Conservation (phyloP, 2,797 vertebrate genomes). For the Karalla daura region DNA sequence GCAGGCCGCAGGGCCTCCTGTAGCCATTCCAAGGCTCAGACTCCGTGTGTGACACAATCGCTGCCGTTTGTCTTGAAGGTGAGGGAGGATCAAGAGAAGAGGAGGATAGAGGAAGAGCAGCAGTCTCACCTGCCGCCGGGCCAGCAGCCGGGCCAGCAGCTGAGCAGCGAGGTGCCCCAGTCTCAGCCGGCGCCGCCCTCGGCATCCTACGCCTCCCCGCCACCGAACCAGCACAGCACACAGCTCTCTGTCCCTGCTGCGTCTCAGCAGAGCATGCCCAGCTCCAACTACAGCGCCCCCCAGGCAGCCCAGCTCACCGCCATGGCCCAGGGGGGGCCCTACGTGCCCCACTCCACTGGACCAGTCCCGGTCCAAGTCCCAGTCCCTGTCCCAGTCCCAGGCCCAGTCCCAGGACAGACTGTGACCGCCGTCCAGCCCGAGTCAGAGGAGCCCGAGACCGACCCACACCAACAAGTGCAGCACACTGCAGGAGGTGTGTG, state of each 20-base stretch:
- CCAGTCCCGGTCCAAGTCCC: conserved; percentile 68
- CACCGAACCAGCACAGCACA: conserved; percentile 69
- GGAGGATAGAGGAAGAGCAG: conserved; percentile 89
- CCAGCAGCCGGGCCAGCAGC: conserved; percentile 61
- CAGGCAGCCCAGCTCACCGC: conserved; percentile 56
- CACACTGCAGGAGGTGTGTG: conserved; percentile 76
- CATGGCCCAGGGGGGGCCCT: conserved; percentile 57
- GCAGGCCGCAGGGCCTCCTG: not conserved
- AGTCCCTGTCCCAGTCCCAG: conserved; percentile 58
- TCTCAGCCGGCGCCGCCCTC: conserved; percentile 62
- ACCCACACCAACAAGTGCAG: conserved; percentile 90
- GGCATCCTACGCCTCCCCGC: conserved; percentile 59
- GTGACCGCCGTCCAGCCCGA: conserved; percentile 85
- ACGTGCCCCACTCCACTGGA: conserved; percentile 66
- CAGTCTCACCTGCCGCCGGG: conserved; percentile 61
- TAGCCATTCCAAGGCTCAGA: no score
- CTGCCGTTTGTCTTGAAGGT: conserved; percentile 75
- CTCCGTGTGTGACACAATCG: conserved; percentile 10
- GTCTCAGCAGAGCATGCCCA: conserved; percentile 69
- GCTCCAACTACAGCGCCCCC: conserved; percentile 63
- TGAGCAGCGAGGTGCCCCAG: conserved; percentile 57
- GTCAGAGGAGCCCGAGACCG: conserved; percentile 90
- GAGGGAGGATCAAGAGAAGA: conserved; percentile 94
- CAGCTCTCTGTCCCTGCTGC: conserved; percentile 78
- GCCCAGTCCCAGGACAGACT: conserved; percentile 73